A percentile compares a stretch with the other conserved stretches of the same genome.
These are phyloP conservation scores for Drosophila mettleri DNA, from an alignment of 2,888 invertebrate species.

Conservation along the genomic window DNA sequence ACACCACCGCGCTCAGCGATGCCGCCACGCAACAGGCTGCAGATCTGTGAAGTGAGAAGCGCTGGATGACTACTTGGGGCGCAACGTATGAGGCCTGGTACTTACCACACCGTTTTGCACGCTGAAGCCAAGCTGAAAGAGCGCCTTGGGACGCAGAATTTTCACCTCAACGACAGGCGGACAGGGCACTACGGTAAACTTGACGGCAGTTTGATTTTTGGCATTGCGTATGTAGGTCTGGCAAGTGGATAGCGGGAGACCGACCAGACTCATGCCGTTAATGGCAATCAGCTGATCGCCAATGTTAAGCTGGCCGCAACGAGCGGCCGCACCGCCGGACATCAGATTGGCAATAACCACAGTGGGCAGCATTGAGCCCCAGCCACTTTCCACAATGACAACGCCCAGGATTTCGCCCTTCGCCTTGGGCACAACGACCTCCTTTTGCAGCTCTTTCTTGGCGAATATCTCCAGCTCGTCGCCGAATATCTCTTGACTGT, in stretches of 20 bases:
- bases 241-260: slow-evolving; percentile 98
- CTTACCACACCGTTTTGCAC: slow-evolving; percentile 99
- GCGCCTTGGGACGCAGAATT: slow-evolving; percentile 99
- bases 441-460: slow-evolving; percentile 98
- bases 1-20: slow-evolving; percentile 99
- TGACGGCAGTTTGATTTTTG: slow-evolving; percentile 99
- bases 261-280: slow-evolving; percentile 99
- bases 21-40: slow-evolving; percentile 98
- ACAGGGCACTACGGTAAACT: slow-evolving; percentile 99
- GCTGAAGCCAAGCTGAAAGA: slow-evolving; percentile 99
- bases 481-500: slow-evolving; percentile 99
- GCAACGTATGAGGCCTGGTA: not conserved
- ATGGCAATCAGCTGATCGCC: slow-evolving; percentile 99
- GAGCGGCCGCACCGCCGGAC: slow-evolving; percentile 97
- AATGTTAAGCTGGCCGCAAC: slow-evolving; percentile 99
- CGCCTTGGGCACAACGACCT: slow-evolving; percentile 99
- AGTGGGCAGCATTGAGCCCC: slow-evolving; percentile 99
- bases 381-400: slow-evolving; percentile 99
- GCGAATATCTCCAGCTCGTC: slow-evolving; percentile 99
- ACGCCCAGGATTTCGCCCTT: slow-evolving; percentile 99
- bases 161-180: slow-evolving; percentile 99
- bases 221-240: slow-evolving; percentile 99
- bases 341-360: slow-evolving; percentile 99
- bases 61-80: not conserved
- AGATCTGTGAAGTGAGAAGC: slow-evolving; percentile 89